Conservation (phyloP, 2,113 vertebrate genomes). For the Apeltes quadracus region DNA sequence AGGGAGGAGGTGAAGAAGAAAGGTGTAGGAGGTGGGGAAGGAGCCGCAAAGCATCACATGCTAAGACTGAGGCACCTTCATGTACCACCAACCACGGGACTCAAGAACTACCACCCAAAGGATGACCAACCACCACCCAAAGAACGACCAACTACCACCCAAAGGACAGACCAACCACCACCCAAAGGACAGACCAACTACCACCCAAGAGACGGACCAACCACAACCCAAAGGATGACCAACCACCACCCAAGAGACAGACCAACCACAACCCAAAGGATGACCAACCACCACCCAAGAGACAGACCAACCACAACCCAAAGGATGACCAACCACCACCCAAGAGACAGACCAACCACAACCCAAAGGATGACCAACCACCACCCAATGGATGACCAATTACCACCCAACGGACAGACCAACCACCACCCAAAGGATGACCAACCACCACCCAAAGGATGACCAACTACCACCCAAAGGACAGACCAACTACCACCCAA, state of each 20-base stretch:
- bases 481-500: not conserved
- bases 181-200: not conserved
- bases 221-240: not conserved
- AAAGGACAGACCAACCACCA: not conserved
- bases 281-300: not conserved
- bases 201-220: not conserved
- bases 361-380: not conserved
- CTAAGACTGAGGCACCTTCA: not conserved
- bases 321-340: not conserved
- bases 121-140: not conserved
- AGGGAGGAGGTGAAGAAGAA: constrained; percentile 5
- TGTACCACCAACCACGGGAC: not conserved
- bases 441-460: too few species aligned
- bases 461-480: not conserved
- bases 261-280: not conserved
- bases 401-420: not conserved
- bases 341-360: not conserved
- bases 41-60: not conserved
- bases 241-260: not conserved
- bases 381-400: not conserved
- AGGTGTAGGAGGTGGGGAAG: constrained; percentile 5
- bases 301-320: not conserved
- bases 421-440: too few species aligned
- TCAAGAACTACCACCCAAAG: not conserved
- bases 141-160: not conserved